Conservation (phyloP, 2,888 invertebrate genomes). For the Apomyelois bistriatella region DNA sequence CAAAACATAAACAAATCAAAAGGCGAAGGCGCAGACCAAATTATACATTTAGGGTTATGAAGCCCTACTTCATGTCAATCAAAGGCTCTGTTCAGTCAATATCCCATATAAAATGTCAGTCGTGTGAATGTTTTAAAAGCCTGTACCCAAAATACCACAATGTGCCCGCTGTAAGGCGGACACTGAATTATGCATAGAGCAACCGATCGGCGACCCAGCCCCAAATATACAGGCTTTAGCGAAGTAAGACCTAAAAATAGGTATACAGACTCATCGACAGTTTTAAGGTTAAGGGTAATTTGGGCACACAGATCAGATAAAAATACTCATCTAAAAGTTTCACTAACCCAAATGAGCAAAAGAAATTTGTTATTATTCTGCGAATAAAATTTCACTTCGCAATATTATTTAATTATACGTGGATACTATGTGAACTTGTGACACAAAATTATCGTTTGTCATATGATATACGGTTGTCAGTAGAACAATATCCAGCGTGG, state of each 20-base stretch:
- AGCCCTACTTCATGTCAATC: background rate
- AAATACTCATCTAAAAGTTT: too few species aligned
- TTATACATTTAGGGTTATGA: too few species aligned
- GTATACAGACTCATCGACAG: background rate
- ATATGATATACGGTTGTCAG: too few species aligned
- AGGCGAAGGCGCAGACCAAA: too few species aligned
- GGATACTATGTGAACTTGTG: too few species aligned
- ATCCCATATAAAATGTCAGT: background rate
- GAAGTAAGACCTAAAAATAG: background rate
- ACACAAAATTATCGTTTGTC: too few species aligned
- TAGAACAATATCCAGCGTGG: too few species aligned
- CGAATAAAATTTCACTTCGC: too few species aligned
- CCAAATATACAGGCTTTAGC: background rate
- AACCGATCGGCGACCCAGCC: background rate
- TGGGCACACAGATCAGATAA: background rate
- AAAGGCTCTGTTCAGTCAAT: background rate
- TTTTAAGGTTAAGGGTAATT: background rate
- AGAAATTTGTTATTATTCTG: too few species aligned
- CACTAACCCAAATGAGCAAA: too few species aligned
- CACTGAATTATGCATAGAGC: constrained; percentile 2
- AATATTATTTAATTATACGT: too few species aligned
- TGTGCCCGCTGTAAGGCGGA: background rate
- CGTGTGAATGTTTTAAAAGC: background rate
- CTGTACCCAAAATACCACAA: background rate
- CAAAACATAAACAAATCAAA: too few species aligned